phyloP scores from a whole-genome alignment of 30 jellyfish, hydroid and myxozoan species.

The Clytia hemisphaerica region DNA sequence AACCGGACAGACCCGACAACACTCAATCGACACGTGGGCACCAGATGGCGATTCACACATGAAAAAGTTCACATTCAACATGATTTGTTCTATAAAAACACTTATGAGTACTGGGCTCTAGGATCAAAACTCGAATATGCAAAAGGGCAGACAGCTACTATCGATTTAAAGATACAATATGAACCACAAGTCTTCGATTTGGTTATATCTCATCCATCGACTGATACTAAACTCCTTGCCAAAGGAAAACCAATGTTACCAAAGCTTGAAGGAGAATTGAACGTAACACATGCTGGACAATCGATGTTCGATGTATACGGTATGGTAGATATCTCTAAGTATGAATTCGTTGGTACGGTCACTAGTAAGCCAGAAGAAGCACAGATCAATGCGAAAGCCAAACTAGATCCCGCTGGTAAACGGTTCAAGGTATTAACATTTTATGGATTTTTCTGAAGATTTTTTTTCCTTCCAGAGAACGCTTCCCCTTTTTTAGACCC shows the following conservation, averaged over 20 bases:
- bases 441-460: no score
- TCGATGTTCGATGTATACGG: constrained; percentile 18
- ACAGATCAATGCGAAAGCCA: no score
- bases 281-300: constrained; percentile 24
- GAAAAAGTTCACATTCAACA: constrained; percentile 26
- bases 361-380: constrained; percentile 2
- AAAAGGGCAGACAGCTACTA: constrained; percentile 16
- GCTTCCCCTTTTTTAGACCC: no score
- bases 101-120: constrained; percentile 88
- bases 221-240: constrained; percentile 14
- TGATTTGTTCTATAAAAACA: constrained; percentile 41
- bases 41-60: constrained; percentile 17
- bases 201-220: constrained; percentile 24
- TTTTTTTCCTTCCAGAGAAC: no score
- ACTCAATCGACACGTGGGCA: constrained; percentile 72
- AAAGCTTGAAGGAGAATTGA: neutral
- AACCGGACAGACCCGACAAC: constrained; percentile 80
- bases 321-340: constrained; percentile 14
- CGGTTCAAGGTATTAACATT: no score
- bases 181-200: constrained; percentile 28
- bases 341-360: constrained; percentile 27
- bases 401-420: no score
- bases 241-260: constrained; percentile 21
- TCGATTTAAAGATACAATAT: constrained; percentile 29
- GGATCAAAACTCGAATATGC: constrained; percentile 30